Evolutionary conservation across 1,140 invertebrate species (phyloP), one percentile per base, ranked within the genome.

Genomic region (Polypedilum pembai): DNA sequence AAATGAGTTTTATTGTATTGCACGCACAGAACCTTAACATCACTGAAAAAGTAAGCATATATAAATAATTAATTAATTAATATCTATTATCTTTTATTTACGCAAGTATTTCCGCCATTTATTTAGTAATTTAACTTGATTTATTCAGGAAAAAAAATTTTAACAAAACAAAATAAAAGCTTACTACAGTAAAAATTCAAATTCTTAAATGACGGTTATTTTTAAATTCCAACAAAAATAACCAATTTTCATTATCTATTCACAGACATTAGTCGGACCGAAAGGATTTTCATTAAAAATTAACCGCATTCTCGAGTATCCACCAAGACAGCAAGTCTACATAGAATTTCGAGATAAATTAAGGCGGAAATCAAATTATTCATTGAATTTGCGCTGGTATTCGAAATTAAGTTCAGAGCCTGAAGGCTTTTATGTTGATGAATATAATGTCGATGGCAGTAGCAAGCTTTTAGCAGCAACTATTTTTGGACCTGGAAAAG

Each of bases 401-500:
- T 92, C 91, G 8, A 88, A 88, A 77, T 83, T 98, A 72, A 89
- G 88, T 76, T 89, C 87, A 73, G 90, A 92, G 78, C 87, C 95
- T 75, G 89, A 94, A 80, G 96, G 96, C 0, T 96, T 98, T 85
- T 98, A 98, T 84, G 85, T 96, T 18, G 94, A 94, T 77, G 92
- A 91, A 77, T 97, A 96, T 78, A 88, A 88, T 73, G 89, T 86
- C 75, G 83, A 85, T 41, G 86, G 88, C 77, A 91, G 91, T 69
- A 87, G 93, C 79, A 98, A 95, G 80, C 91, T 92, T 79, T 86
- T 98, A 74, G 95, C 95, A 0, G 93, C 95, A 3, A 98, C 96
- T 0, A 93, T 98, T 79, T 99, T 99, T 80, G 93, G 98, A 82
- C 90, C 97, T 73, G 96, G 94, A 7, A 93, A 94, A 77, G 97